Conservation (phyloP, 2,888 invertebrate species). For the Siphlonurus alternatus region DNA sequence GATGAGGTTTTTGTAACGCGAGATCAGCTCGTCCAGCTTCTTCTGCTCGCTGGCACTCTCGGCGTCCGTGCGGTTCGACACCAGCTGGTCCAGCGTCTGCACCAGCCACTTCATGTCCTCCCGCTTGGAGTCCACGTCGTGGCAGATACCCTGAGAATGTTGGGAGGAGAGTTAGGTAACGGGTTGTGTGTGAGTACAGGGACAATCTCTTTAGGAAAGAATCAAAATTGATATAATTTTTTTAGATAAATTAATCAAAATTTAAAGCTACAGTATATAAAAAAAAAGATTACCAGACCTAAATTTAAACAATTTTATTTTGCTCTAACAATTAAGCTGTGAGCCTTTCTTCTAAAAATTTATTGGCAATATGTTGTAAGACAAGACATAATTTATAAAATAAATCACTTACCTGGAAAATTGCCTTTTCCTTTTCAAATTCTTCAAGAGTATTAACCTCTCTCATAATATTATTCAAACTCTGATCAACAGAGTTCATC, state of each 20-base stretch:
- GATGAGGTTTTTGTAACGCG: conserved; percentile 78
- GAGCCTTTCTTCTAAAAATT: too few relatives aligned
- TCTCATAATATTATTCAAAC: conserved; percentile 64
- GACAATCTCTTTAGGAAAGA: not conserved
- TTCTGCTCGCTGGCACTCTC: conserved; percentile 68
- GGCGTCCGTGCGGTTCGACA: conserved; percentile 62
- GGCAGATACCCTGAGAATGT: conserved; percentile 61
- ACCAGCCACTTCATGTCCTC: conserved; percentile 94
- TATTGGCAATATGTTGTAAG: too few relatives aligned
- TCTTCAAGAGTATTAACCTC: conserved; percentile 76
- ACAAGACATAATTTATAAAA: too few relatives aligned
- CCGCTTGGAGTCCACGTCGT: conserved; percentile 74
- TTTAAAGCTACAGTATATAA: too few relatives aligned
- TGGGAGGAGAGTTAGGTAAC: conserved; percentile 15
- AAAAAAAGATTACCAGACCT: too few relatives aligned
- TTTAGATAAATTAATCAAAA: conserved; percentile 10
- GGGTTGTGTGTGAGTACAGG: conserved; percentile 5
- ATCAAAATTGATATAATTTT: conserved; percentile 9
- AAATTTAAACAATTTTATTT: too few relatives aligned
- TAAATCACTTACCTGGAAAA: conserved; percentile 66
- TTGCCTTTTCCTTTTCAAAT: conserved; percentile 74
- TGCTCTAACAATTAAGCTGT: too few relatives aligned
- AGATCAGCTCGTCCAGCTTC: conserved; percentile 62
- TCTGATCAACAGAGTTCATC: conserved; percentile 80
- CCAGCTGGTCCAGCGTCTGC: conserved; percentile 71